A percentile compares a stretch with the other conserved stretches of the same genome.
Conservation (phyloP, 2,888 invertebrate species). For the Candidula unifasciata region DNA sequence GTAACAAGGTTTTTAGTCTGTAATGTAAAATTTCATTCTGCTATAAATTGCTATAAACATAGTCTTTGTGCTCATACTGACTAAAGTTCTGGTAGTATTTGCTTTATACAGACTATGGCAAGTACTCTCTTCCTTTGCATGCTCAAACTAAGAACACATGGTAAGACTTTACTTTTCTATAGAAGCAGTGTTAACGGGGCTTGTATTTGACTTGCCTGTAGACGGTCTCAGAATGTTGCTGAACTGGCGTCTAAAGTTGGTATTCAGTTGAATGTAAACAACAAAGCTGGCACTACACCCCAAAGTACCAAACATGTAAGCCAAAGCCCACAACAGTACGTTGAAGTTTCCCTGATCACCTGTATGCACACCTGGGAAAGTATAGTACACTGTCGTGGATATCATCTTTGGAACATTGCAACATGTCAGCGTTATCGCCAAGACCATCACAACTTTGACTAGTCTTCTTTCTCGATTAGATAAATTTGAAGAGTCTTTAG, state of each 20-base stretch:
- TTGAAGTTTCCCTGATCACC: neutral
- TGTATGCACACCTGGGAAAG: neutral
- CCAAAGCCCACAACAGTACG: neutral
- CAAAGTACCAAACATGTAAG: neutral
- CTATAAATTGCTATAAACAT: too few species aligned
- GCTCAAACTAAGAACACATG: too few species aligned
- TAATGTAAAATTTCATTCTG: too few species aligned
- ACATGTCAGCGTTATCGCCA: neutral
- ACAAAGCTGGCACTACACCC: neutral
- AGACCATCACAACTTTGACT: neutral
- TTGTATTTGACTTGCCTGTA: too few species aligned
- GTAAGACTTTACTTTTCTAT: too few species aligned
- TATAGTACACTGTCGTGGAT: neutral
- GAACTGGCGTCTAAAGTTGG: neutral
- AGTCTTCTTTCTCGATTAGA: neutral
- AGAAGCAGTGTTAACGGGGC: too few species aligned
- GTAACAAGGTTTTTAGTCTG: too few species aligned
- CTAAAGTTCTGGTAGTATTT: too few species aligned
- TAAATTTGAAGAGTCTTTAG: neutral
- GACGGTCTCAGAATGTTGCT: too few species aligned
- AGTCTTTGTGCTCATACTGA: too few species aligned
- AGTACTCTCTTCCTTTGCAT: too few species aligned
- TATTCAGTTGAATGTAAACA: neutral
- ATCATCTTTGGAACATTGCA: neutral
- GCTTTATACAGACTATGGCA: too few species aligned